These are phyloP conservation scores for Drosophila mojavensis DNA, from an alignment of 1,140 invertebrate species.

Conservation along the genomic window DNA sequence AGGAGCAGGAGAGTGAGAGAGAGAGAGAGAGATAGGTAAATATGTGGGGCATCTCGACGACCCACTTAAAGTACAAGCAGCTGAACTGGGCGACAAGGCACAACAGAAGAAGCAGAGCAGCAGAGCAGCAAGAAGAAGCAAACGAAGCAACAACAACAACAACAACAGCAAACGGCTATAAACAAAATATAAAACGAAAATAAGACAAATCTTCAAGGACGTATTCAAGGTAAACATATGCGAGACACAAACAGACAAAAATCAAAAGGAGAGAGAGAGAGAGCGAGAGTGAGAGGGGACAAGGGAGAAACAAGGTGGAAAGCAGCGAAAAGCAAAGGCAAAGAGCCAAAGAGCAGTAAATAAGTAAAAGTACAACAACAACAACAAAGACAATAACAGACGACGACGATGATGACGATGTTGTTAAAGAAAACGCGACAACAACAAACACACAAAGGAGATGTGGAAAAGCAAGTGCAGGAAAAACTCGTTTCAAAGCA, in stretches of 20 bases:
- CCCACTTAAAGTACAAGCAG: constrained; percentile 36
- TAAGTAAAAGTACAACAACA: constrained; percentile 60
- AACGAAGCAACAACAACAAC: not conserved
- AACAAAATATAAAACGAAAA: constrained; percentile 70
- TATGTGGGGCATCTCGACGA: constrained; percentile 22
- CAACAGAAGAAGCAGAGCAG: no score
- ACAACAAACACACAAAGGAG: constrained; percentile 61
- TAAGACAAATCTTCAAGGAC: constrained; percentile 82
- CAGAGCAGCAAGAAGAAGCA: no score
- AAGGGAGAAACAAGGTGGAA: constrained; percentile 14
- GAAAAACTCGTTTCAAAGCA: constrained; percentile 73
- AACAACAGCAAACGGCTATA: constrained; percentile 57
- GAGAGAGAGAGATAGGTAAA: not conserved
- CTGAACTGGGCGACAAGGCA: constrained; percentile 12
- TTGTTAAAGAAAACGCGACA: constrained; percentile 15
- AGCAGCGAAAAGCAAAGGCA: constrained; percentile 10
- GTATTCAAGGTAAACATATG: constrained; percentile 80
- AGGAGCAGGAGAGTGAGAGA: not conserved
- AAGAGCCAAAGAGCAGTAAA: constrained; percentile 33
- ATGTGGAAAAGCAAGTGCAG: constrained; percentile 79
- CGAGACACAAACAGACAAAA: constrained; percentile 22
- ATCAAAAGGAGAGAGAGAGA: constrained; percentile 13
- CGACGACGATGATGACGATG: constrained; percentile 62
- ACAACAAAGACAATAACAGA: constrained; percentile 31
- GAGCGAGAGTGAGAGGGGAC: constrained; percentile 7